These are phyloP conservation scores for Hermaeophaga mercurialis DNA, from an alignment of 2,888 invertebrate genomes.

Conservation along the genomic window DNA sequence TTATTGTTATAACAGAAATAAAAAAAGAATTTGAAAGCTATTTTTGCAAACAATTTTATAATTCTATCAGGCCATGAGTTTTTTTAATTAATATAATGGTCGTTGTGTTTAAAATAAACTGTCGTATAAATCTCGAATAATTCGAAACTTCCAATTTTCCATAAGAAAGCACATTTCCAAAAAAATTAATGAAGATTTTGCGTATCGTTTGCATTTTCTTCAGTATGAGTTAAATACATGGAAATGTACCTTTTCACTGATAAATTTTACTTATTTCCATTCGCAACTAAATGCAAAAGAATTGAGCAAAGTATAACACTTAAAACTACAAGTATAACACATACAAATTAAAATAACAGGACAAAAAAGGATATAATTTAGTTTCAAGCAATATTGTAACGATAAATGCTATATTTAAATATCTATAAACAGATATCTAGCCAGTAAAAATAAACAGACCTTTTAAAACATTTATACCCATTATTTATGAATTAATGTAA, in stretches of 20 bases:
- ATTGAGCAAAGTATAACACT: conserved; percentile 37
- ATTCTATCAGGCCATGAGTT: conserved; percentile 30
- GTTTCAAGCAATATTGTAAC: conserved; percentile 6
- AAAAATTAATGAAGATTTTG: not conserved
- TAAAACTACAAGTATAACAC: conserved; percentile 20
- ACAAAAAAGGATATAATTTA: conserved; percentile 16
- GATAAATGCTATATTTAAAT: not conserved
- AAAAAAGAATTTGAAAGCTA: conserved; percentile 33
- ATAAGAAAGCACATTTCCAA: not conserved
- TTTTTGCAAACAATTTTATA: conserved; percentile 30
- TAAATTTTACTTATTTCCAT: not conserved
- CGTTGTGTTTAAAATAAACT: conserved; percentile 37
- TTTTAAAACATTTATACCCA: no score
- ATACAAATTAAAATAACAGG: conserved; percentile 13
- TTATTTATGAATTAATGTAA: no score
- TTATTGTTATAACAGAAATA: conserved; percentile 28
- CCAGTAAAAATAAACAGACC: not conserved
- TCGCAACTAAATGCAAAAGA: conserved; percentile 24
- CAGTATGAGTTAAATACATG: no score
- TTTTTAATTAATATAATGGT: conserved; percentile 29
- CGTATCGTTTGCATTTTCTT: not conserved
- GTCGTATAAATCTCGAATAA: conserved; percentile 17
- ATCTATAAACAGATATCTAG: no score
- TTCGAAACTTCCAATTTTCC: not conserved
- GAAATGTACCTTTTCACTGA: not conserved